These are phyloP conservation scores for Phlogophora meticulosa DNA, from an alignment of 2,888 invertebrate genomes.

Conservation along the genomic window DNA sequence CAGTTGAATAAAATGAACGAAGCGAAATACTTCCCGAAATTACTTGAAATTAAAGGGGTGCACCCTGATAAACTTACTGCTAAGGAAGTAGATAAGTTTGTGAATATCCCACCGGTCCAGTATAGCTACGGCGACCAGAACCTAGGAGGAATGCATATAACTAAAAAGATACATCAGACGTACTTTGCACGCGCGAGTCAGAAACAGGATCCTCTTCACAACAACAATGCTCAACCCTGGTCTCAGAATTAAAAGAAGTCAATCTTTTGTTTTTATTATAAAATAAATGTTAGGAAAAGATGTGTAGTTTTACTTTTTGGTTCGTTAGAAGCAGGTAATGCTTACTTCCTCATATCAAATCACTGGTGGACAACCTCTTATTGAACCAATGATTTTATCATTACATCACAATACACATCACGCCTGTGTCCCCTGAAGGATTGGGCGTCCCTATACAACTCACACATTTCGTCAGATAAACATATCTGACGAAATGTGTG, in stretches of 20 bases:
- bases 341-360: neutral
- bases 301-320: constrained; percentile 34
- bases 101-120: constrained; percentile 31
- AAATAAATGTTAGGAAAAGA: constrained; percentile 46
- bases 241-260: constrained; percentile 20
- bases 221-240: constrained; percentile 18
- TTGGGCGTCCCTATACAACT: too few relatives aligned
- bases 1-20: constrained; percentile 49
- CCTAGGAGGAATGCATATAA: neutral
- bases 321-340: neutral
- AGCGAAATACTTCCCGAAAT: constrained; percentile 40
- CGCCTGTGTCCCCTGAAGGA: too few relatives aligned
- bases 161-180: constrained; percentile 13
- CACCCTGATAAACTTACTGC: constrained; percentile 25
- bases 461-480: too few relatives aligned
- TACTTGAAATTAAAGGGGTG: constrained; percentile 20
- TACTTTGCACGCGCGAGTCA: constrained; percentile 10
- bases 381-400: too few relatives aligned
- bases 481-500: too few relatives aligned
- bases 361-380: too few relatives aligned
- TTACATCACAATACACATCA: too few relatives aligned
- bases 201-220: neutral
- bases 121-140: constrained; percentile 24
- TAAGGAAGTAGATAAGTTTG: constrained; percentile 26
- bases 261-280: constrained; percentile 49